phyloP scores from a whole-genome alignment of 2,797 vertebrate species.

The Natrix natrix region DNA sequence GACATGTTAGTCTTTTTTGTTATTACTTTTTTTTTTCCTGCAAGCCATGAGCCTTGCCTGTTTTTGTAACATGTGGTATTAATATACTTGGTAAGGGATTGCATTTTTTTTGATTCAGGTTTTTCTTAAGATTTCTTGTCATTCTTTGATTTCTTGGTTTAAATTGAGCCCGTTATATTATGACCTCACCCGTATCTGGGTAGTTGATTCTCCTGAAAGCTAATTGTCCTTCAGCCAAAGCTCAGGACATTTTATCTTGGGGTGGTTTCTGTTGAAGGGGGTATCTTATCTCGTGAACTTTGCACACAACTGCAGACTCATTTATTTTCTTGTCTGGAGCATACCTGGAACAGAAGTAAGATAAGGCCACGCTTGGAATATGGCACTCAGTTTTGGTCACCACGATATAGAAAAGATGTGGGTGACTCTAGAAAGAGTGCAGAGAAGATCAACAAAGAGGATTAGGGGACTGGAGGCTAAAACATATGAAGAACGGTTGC shows the following conservation, averaged over 20 bases:
- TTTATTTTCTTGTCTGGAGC: background rate
- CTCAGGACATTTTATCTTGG: background rate
- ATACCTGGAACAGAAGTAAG: background rate
- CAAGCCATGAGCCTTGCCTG: background rate
- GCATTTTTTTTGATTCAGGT: background rate
- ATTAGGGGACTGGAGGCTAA: too few relatives aligned
- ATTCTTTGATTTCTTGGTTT: background rate
- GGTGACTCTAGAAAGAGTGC: too few relatives aligned
- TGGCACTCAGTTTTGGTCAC: too few relatives aligned
- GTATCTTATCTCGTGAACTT: background rate
- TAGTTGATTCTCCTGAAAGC: background rate
- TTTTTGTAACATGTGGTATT: slow-evolving; percentile 7
- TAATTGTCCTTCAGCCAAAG: background rate
- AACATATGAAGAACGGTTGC: too few relatives aligned
- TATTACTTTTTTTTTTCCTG: background rate
- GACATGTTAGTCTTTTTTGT: background rate
- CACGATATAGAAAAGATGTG: too few relatives aligned
- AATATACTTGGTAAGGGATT: background rate
- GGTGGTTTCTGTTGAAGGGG: background rate
- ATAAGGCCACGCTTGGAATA: too few relatives aligned
- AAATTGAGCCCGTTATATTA: background rate
- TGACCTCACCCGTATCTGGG: background rate
- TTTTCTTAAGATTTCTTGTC: background rate
- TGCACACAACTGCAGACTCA: background rate
- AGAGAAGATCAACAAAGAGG: too few relatives aligned